A percentile compares a stretch with the other conserved stretches of the same genome.
Evolutionary conservation across 2,113 vertebrate species (phyloP).

Genomic region (Benitochromis conjunctus): DNA sequence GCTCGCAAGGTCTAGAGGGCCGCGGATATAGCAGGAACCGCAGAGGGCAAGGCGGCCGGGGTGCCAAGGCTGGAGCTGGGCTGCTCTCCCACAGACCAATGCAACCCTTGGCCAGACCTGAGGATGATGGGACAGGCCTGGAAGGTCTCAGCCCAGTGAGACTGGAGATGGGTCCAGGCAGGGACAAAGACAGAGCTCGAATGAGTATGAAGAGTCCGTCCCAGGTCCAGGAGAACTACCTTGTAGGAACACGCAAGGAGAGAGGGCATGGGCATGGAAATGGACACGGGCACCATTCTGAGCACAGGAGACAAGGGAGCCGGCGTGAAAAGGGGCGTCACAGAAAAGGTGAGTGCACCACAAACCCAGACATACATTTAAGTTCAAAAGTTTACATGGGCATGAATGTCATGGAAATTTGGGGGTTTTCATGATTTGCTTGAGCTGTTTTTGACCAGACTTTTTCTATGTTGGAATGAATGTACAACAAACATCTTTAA

Average conservation of each 20-base stretch:
- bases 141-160: slow-evolving; percentile 72
- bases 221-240: slow-evolving; percentile 69
- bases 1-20: slow-evolving; percentile 50
- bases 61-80: slow-evolving; percentile 46
- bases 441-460: background rate
- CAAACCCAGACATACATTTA: background rate
- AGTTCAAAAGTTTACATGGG: background rate
- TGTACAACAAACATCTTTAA: background rate
- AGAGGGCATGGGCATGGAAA: slow-evolving; percentile 71
- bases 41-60: slow-evolving; percentile 60
- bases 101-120: slow-evolving; percentile 43
- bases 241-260: slow-evolving; percentile 71
- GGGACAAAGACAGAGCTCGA: slow-evolving; percentile 59
- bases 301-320: slow-evolving; percentile 77
- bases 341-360: slow-evolving; percentile 59
- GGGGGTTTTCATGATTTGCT: background rate
- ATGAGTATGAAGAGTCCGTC: slow-evolving; percentile 64
- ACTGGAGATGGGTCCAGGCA: slow-evolving; percentile 64
- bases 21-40: slow-evolving; percentile 47
- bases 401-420: background rate
- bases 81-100: slow-evolving; percentile 48
- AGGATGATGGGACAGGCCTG: slow-evolving; percentile 70
- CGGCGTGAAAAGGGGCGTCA: slow-evolving; percentile 78
- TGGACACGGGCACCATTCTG: slow-evolving; percentile 50
- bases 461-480: background rate